These are phyloP conservation scores for Malthinus flaveolus DNA, from an alignment of 2,888 invertebrate genomes.

Conservation along the genomic window DNA sequence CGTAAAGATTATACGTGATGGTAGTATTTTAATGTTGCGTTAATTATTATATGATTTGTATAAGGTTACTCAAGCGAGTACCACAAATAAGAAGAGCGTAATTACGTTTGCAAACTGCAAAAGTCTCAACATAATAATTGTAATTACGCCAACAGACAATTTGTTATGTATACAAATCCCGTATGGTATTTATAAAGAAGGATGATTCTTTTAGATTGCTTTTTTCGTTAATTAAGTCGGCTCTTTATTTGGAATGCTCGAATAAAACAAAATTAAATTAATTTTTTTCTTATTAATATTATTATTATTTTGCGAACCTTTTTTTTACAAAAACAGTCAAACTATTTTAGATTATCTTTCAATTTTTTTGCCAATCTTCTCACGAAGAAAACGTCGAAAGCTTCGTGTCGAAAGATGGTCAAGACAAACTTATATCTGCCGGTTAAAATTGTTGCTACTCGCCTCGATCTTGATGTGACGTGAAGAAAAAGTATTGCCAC, in stretches of 20 bases:
- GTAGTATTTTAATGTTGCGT: constrained; percentile 7
- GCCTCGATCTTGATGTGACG: background rate
- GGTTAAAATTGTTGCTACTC: background rate
- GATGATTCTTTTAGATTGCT: constrained; percentile 3
- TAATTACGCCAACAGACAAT: constrained; percentile 15
- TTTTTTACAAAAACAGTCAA: too few species aligned
- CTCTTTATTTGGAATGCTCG: constrained; percentile 3
- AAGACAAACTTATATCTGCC: background rate
- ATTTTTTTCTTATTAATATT: too few species aligned
- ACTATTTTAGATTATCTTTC: background rate
- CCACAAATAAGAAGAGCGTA: constrained; percentile 8
- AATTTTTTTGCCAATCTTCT: constrained; percentile 8
- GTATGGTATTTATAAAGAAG: constrained; percentile 14
- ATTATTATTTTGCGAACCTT: too few species aligned
- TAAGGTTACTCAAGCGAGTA: constrained; percentile 8
- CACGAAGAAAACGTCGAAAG: constrained; percentile 12
- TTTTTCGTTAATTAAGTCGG: constrained; percentile 9
- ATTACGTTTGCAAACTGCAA: constrained; percentile 16
- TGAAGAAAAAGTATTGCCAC: background rate
- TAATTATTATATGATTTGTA: constrained; percentile 14
- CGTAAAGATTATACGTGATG: constrained; percentile 11
- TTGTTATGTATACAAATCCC: constrained; percentile 19
- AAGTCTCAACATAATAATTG: constrained; percentile 11
- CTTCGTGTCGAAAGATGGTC: constrained; percentile 18
- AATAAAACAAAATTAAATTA: background rate